These are phyloP conservation scores for Euzophera pinguis DNA, from an alignment of 2,888 invertebrate species.

Conservation along the genomic window DNA sequence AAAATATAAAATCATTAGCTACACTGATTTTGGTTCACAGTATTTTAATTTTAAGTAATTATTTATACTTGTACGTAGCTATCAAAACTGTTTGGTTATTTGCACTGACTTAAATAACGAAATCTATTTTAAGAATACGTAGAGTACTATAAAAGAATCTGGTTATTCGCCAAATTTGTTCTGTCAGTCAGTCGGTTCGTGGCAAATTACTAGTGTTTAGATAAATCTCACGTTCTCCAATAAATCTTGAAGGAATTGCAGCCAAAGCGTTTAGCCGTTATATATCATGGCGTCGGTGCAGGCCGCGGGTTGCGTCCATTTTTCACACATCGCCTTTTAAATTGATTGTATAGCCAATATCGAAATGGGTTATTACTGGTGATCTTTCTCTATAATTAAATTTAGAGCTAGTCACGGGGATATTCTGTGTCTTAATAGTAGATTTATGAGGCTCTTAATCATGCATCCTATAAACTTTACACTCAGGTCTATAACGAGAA, in stretches of 20 bases:
- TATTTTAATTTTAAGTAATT: too few species aligned
- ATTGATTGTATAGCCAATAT: constrained; percentile 38
- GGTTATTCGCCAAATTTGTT: constrained; percentile 16
- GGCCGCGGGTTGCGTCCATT: constrained; percentile 43
- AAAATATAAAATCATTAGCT: too few species aligned
- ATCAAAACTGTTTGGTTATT: too few species aligned
- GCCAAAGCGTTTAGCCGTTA: constrained; percentile 49
- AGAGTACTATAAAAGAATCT: constrained; percentile 17
- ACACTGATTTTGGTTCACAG: too few species aligned
- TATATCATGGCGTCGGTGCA: constrained; percentile 47
- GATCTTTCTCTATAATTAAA: not conserved
- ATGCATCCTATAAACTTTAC: not conserved
- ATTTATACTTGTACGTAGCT: too few species aligned
- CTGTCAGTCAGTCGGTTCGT: constrained; percentile 9
- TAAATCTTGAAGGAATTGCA: constrained; percentile 51
- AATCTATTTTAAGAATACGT: not conserved
- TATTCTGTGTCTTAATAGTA: not conserved
- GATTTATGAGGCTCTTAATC: constrained; percentile 9
- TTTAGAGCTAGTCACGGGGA: constrained; percentile 3
- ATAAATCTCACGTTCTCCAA: constrained; percentile 41
- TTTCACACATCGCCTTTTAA: constrained; percentile 53
- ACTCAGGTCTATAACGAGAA: constrained; percentile 1
- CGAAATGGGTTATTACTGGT: constrained; percentile 1
- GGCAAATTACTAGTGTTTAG: constrained; percentile 14
- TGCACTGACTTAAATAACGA: not conserved